Evolutionary conservation across 2,797 vertebrate genomes (phyloP), one percentile per base, ranked within the genome.

Genomic region (Schizopygopsis malacanthus): DNA sequence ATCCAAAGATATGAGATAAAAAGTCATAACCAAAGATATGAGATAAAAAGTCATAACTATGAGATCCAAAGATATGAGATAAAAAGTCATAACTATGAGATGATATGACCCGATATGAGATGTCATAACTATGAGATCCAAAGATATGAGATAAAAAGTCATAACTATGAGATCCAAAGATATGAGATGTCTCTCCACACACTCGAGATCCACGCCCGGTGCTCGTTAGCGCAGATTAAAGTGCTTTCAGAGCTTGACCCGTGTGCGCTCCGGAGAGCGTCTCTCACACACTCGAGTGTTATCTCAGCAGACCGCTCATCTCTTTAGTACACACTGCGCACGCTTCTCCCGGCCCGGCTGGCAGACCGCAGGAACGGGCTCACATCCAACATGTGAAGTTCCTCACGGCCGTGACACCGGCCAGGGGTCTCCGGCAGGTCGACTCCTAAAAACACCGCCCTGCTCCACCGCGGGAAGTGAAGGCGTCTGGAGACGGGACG

Each of bases 311-410:
- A 33, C 22, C 50, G 37, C 33, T 67, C 4, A 12, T 65, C n/a
- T 59, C 61, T 43, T 77, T 3, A 18, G 52, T 50, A 65, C 59
- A 54, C 81, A 33, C 22, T 6, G 56, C 15, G 78, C 50, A 61
- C 63, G 65, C 59, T 43, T 83, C 45, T 47, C 79, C 54, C 33
- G 12, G 12, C 33, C 16, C 18, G 45, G 87, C 63, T 90, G 92
- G 86, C 89, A 87, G 86, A 90, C 87, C 91, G 90, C 89, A 91
- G 91, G 90, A 95, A 92, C 91, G 92, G 93, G 92, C 93, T 93
- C 92, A 88, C 89, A 89, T 94, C 92, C 92, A 93, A 94, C 91
- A 92, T 95, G 94, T 91, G 93, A 96, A 95, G 95, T 95, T 94
- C 94, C 93, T 94, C 94, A 94, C 91, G 85, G 89, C 80, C 88